Evolutionary conservation across 2,797 vertebrate species (phyloP), one percentile per base, ranked within the genome.

Genomic region (Sternarchorhynchus goeldii): DNA sequence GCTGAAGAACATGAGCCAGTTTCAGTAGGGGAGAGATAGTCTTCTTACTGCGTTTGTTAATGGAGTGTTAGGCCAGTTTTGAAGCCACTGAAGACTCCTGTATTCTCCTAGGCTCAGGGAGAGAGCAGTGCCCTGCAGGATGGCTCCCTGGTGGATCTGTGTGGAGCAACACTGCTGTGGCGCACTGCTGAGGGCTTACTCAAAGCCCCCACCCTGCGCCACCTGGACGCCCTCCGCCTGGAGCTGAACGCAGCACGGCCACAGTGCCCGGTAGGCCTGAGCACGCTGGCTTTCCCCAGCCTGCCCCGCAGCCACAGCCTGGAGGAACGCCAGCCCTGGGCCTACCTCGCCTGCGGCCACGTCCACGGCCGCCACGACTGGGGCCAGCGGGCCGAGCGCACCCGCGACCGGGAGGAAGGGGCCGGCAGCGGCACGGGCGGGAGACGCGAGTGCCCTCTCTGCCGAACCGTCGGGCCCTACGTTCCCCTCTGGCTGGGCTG

Each of bases 251-350:
- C 97, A 0, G 97, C 96, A 0, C 89, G 98, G 75, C 98, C 98
- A 10, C 98, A 99, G 88, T 99, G 98, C 87, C 98, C 98, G 0
- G 98, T 99, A 31, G 98, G 98, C 63, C 96, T 99, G 82, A 99
- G 96, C 90, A 99, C 98, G 4, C 89, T 99, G 89, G 98, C 97
- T 0, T 99, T 99, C 87, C 98, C 98, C 86, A 98, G 96, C 85
- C 94, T 99, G 91, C 97, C 92, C 69, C 92, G 95, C 81, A 97
- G 87, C 91, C 97, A 89, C 94, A 98, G 93, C 85, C 95, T 98
- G 10, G 96, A 98, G 83, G 96, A 98, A 84, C 96, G 96, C 70
- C 96, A 98, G 92, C 96, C 96, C 2, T 98, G 96, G 96, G 96
- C 95, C 0, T 98, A 98, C 89, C 95, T 98, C 81, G 88, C 94